Percentiles rank a stretch among this genome's conserved stretches.
Conservation (phyloP, 2,888 invertebrate genomes). For the Oscheius onirici region DNA sequence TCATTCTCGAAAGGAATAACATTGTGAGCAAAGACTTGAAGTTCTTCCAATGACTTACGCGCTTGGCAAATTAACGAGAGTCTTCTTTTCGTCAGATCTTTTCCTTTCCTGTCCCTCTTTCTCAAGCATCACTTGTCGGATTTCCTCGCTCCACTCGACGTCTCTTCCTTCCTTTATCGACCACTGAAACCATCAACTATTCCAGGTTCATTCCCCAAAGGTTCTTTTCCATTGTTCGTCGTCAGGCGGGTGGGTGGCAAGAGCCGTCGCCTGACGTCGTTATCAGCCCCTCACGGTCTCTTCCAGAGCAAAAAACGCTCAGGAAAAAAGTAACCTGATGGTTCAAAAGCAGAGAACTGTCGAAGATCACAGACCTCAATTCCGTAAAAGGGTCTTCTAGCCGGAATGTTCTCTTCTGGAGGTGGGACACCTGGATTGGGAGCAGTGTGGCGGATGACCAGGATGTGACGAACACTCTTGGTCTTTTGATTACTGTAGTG, state of each 20-base stretch:
- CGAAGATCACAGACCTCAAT: conserved; percentile 27
- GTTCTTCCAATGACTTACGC: no score
- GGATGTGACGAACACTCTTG: conserved; percentile 21
- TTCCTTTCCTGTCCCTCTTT: neutral
- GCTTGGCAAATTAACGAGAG: neutral
- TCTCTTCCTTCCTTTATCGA: conserved; percentile 17
- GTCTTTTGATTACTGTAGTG: no score
- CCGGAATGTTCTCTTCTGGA: conserved; percentile 45
- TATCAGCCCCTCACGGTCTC: conserved; percentile 10
- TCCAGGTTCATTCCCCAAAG: neutral
- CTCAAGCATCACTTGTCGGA: conserved; percentile 1
- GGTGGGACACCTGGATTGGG: conserved; percentile 55
- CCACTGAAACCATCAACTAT: conserved; percentile 1
- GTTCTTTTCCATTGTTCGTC: neutral
- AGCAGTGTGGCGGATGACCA: conserved; percentile 57
- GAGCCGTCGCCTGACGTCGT: conserved; percentile 27
- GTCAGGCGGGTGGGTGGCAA: neutral
- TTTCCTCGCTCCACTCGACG: conserved; percentile 31
- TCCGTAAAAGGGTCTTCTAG: conserved; percentile 45
- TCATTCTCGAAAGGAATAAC: no score
- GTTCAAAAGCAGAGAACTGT: neutral
- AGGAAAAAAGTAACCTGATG: neutral
- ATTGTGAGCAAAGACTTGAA: neutral
- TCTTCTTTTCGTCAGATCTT: neutral
- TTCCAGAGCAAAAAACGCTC: neutral